Evolutionary conservation across 2,797 vertebrate species (phyloP).

Genomic region (Percopsis omiscomaycus): DNA sequence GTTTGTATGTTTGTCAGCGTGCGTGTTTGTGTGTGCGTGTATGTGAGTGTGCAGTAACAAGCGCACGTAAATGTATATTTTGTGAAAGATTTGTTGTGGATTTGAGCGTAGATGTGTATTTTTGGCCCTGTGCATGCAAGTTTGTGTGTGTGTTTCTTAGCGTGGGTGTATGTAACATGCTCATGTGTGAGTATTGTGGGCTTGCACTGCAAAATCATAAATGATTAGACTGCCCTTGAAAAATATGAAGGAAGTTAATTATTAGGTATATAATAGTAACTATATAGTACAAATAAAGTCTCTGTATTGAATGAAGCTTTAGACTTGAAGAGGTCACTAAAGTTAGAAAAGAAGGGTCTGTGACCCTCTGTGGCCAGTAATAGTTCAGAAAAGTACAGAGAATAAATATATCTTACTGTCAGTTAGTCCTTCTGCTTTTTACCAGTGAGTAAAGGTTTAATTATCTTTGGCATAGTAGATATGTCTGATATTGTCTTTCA

Average conservation of each 20-base stretch:
- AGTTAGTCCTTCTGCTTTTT: not conserved
- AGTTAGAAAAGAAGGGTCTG: slow-evolving; percentile 4
- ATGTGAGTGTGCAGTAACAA: not conserved
- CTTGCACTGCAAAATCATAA: slow-evolving; percentile 35
- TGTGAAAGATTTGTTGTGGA: slow-evolving; percentile 15
- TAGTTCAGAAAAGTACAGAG: not conserved
- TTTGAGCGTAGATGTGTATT: slow-evolving; percentile 9
- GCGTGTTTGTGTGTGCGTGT: slow-evolving; percentile 11
- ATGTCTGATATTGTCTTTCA: no score
- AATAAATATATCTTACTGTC: not conserved
- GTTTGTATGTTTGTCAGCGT: slow-evolving; percentile 16
- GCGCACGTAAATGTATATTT: not conserved
- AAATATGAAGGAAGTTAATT: slow-evolving; percentile 18
- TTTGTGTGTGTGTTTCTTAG: slow-evolving; percentile 7
- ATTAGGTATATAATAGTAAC: not conserved
- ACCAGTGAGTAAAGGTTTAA: no score
- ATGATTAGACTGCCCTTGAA: slow-evolving; percentile 23
- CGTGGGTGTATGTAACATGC: slow-evolving; percentile 3
- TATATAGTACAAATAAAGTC: slow-evolving; percentile 4
- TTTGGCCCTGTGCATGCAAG: not conserved
- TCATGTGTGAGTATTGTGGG: slow-evolving; percentile 29
- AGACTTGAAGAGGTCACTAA: slow-evolving; percentile 43
- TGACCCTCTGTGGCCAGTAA: not conserved
- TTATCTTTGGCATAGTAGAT: no score
- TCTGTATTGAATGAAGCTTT: slow-evolving; percentile 26